A percentile compares a stretch with the other conserved stretches of the same genome.
Conservation (phyloP, 2,113 vertebrate species). For the Catagonus wagneri region DNA sequence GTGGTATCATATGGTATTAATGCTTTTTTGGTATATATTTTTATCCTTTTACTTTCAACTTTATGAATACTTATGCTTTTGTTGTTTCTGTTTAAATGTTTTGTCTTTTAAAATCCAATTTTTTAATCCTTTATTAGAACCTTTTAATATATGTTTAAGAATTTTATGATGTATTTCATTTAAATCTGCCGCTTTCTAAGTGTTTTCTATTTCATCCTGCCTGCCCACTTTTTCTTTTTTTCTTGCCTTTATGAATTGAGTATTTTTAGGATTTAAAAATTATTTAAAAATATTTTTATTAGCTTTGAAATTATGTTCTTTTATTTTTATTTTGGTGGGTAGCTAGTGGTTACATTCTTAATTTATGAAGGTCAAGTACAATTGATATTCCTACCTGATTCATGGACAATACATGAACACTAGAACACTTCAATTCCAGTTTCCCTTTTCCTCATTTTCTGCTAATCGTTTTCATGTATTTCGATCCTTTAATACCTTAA, state of each 20-base stretch:
- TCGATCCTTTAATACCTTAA: neutral
- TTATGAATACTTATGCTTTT: neutral
- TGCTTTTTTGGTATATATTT: neutral
- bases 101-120: neutral
- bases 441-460: neutral
- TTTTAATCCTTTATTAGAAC: neutral
- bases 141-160: neutral
- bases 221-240: neutral
- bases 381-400: neutral
- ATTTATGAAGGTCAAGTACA: neutral
- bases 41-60: neutral
- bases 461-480: neutral
- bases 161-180: neutral
- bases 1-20: neutral
- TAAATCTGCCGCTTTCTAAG: neutral
- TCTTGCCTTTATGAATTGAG: neutral
- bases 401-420: neutral
- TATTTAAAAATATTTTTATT: neutral
- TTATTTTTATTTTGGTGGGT: neutral
- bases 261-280: neutral
- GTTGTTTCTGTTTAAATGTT: neutral
- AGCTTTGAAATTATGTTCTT: neutral
- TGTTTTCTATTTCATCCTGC: neutral
- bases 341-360: neutral
- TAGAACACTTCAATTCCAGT: neutral